These are phyloP conservation scores for Amblyjoppa proteus DNA, from an alignment of 2,888 invertebrate species.

Conservation along the genomic window DNA sequence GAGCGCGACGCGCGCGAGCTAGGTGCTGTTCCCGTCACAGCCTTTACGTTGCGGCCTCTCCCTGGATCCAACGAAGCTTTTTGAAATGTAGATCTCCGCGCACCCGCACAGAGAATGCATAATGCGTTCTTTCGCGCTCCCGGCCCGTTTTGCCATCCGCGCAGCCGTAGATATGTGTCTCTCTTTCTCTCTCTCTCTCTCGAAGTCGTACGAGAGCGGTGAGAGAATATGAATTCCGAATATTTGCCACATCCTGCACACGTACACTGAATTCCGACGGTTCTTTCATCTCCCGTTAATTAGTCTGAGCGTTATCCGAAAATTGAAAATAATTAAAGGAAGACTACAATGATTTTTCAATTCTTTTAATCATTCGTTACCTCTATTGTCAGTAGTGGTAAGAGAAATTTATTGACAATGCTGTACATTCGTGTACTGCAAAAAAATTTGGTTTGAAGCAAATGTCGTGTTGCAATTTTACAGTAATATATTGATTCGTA, in stretches of 20 bases:
- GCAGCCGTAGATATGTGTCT: constrained; percentile 11
- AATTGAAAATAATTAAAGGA: background rate
- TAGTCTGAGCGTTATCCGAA: background rate
- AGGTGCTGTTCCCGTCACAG: constrained; percentile 51
- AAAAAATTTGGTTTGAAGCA: too few species aligned
- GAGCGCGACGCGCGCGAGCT: constrained; percentile 57
- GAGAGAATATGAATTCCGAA: constrained; percentile 22
- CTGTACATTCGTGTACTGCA: too few species aligned
- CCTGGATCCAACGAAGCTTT: constrained; percentile 73
- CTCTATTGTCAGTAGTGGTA: background rate
- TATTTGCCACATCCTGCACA: background rate
- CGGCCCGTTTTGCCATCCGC: constrained; percentile 19
- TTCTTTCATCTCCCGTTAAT: constrained; percentile 1
- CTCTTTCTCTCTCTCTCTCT: background rate
- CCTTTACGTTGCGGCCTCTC: constrained; percentile 57
- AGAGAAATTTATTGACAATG: too few species aligned
- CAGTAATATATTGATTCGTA: too few species aligned
- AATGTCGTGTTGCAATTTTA: too few species aligned
- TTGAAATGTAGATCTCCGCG: constrained; percentile 75
- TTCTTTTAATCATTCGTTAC: too few species aligned
- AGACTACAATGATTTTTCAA: background rate
- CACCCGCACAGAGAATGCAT: constrained; percentile 77
- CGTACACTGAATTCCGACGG: background rate
- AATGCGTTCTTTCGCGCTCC: constrained; percentile 61
- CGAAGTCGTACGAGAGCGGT: constrained; percentile 15